phyloP scores from a whole-genome alignment of 2,797 vertebrate species.

The Setipinna tenuifilis region DNA sequence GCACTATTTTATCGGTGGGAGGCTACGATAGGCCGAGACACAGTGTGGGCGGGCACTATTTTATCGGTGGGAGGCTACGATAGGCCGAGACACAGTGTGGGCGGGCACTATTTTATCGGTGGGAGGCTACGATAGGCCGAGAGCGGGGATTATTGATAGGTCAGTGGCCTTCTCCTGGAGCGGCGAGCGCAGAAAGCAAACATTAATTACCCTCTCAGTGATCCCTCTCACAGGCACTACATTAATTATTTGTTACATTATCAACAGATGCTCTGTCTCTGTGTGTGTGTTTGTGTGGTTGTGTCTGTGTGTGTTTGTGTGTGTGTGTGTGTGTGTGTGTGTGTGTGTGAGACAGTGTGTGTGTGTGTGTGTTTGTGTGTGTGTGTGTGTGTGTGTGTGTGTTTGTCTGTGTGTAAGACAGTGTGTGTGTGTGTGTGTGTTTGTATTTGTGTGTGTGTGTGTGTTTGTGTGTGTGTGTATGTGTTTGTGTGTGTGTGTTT shows the following conservation, averaged over 20 bases:
- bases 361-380: no score
- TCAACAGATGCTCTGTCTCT: slow-evolving; percentile 64
- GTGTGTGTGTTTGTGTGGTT: no score
- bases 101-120: background rate
- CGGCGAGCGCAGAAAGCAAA: slow-evolving; percentile 43
- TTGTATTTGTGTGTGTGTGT: no score
- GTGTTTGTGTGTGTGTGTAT: background rate
- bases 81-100: background rate
- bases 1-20: background rate
- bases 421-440: no score
- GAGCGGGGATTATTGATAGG: background rate
- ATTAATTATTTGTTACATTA: slow-evolving; percentile 64
- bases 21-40: background rate
- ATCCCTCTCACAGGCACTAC: slow-evolving; percentile 38
- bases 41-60: background rate
- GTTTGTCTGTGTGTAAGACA: no score
- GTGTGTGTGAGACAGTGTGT: no score
- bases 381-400: no score
- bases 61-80: background rate
- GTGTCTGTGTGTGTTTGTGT: no score
- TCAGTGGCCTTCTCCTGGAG: background rate
- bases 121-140: background rate
- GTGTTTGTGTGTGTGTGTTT: slow-evolving; percentile 17
- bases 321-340: no score
- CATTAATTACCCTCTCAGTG: slow-evolving; percentile 26